Base-by-base conservation (phyloP, 2,888 invertebrate genomes). In the Chelonus formosanus region DNA sequence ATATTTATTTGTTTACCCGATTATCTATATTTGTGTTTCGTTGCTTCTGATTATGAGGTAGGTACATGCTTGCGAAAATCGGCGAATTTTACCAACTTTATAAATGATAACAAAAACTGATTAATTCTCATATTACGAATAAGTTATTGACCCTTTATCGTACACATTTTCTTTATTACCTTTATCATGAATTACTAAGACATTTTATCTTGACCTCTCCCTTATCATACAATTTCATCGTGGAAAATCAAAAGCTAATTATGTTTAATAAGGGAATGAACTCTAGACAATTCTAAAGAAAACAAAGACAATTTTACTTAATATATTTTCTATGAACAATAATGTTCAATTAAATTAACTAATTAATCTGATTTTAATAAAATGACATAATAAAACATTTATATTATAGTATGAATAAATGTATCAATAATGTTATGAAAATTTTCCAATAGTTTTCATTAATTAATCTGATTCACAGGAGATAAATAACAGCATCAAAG, bases 1-100 rank as follows among this genome's bases (percentile, higher is more conserved):
- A 82, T 81, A 82, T 82, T 81, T 81, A 81, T 81, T 80, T 80
- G 78, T 82, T 80, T 79, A 76, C 77, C 72, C 75, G 76, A 78
- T 78, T 78, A 80, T 81, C 79, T 68, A 75, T 70, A 72, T 73
- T 70, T 71, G 70, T 73, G 70, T 70, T 69, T 72, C 40, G 71
- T 69, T 68, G 63, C 70, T 64, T 63, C 59, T 64, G 64, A 59
- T 61, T 70, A 58, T 58, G 53, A 6, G 43, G 47, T 48, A 45
- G 47, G 57, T 10, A 43, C 8, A 43, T 20, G 10, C 36, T 52
- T n/a, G 20, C 10, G 35, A 48, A 47, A 59, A 34, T 48, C 10
- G 4, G 47, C 32, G 4, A 35, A 5, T 5, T 59, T 48, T 40
- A 40, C 40, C 6, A 40, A 40, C 40, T 20, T 20, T 20, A 20